phyloP scores from a whole-genome alignment of 2,888 invertebrate species.

The Odontocerum albicorne region DNA sequence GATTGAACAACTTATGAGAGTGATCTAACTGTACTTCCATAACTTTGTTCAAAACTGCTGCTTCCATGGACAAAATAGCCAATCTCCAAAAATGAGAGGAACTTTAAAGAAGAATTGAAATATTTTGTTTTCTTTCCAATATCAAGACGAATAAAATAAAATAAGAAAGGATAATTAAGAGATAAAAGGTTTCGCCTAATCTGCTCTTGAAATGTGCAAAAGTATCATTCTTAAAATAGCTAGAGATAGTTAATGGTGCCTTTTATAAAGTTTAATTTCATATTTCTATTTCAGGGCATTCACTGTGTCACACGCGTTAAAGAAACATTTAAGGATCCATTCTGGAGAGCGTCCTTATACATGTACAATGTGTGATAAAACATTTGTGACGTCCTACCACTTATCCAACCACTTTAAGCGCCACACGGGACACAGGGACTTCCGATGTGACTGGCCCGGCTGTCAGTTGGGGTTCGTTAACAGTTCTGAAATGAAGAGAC shows the following conservation, averaged over 20 bases:
- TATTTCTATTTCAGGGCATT: not conserved
- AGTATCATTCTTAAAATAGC: too few relatives aligned
- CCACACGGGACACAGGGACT: not conserved
- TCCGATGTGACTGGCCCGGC: not conserved
- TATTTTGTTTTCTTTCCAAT: too few relatives aligned
- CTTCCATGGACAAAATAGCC: too few relatives aligned
- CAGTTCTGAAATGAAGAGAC: not conserved
- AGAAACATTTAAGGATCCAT: not conserved
- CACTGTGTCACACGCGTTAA: not conserved
- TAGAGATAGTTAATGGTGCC: not conserved
- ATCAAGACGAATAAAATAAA: too few relatives aligned
- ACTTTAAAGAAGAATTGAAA: too few relatives aligned
- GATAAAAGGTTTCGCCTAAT: too few relatives aligned
- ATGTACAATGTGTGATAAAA: not conserved
- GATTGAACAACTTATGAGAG: too few relatives aligned
- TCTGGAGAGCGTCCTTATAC: not conserved
- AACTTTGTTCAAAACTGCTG: too few relatives aligned
- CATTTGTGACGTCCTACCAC: not conserved
- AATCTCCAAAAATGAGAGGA: too few relatives aligned
- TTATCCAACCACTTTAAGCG: not conserved
- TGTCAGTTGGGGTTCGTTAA: not conserved
- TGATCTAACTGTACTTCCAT: too few relatives aligned
- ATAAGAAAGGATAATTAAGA: too few relatives aligned
- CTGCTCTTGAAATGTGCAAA: too few relatives aligned
- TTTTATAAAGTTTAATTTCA: not conserved